Conservation (phyloP, 2,888 invertebrate genomes). For the Hydraecia micacea region DNA sequence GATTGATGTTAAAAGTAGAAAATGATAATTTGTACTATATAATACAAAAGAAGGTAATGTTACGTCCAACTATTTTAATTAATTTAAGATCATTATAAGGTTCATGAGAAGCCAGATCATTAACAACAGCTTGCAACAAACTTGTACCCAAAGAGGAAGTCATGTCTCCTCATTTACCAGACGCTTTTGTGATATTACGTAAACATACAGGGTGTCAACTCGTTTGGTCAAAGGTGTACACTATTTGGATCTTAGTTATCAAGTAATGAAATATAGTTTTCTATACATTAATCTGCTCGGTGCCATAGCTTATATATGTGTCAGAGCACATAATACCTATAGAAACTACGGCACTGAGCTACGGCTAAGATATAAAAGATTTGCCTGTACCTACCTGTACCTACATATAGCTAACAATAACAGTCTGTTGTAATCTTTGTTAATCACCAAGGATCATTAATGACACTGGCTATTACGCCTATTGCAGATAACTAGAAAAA, state of each 20-base stretch:
- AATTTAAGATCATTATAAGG: background rate
- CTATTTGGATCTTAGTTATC: background rate
- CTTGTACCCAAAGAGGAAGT: background rate
- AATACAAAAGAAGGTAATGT: background rate
- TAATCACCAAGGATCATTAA: background rate
- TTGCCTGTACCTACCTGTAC: no score
- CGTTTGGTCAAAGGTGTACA: background rate
- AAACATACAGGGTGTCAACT: no score
- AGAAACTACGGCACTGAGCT: background rate
- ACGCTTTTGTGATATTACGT: background rate
- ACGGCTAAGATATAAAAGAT: no score
- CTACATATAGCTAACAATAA: no score
- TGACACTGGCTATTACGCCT: background rate
- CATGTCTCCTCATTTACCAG: background rate
- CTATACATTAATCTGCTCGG: background rate
- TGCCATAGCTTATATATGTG: background rate
- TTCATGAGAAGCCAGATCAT: background rate
- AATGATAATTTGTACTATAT: background rate
- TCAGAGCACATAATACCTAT: no score
- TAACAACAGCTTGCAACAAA: background rate
- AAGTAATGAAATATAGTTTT: background rate
- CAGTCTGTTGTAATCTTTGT: no score
- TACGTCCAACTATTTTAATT: background rate
- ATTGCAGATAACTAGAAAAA: no score
- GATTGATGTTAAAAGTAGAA: background rate